Conservation (phyloP, 2,797 vertebrate genomes). For the Pseudomugil gertrudae region DNA sequence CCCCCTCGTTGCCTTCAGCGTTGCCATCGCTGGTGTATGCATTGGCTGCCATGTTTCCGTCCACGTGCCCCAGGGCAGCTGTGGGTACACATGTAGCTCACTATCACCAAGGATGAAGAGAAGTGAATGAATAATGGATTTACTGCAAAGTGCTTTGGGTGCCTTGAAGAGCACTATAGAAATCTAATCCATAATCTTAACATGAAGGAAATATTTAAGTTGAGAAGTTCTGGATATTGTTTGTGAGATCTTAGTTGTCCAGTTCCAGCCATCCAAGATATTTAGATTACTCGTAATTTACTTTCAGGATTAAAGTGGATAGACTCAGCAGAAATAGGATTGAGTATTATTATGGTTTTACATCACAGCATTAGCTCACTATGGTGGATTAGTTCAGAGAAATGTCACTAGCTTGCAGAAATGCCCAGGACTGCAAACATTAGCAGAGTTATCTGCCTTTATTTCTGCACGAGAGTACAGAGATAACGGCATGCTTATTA, state of each 20-base stretch:
- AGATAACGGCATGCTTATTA: not conserved
- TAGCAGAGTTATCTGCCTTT: conserved; percentile 15
- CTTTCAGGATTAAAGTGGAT: conserved; percentile 17
- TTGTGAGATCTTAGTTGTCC: conserved; percentile 12
- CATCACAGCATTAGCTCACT: conserved; percentile 59
- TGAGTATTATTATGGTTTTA: conserved; percentile 49
- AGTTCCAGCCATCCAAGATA: conserved; percentile 12
- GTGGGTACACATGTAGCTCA: too few relatives aligned
- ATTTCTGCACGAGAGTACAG: conserved; percentile 13
- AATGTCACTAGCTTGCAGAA: conserved; percentile 39
- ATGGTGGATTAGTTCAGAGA: conserved; percentile 59
- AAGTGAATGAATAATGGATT: too few relatives aligned
- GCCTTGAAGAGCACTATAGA: too few relatives aligned
- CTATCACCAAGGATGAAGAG: too few relatives aligned
- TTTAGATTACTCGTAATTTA: conserved; percentile 16
- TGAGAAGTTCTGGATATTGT: conserved; percentile 24
- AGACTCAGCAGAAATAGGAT: conserved; percentile 58
- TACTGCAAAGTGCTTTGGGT: too few relatives aligned
- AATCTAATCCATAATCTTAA: not conserved
- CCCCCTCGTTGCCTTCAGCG: too few relatives aligned
- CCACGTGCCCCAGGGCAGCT: too few relatives aligned
- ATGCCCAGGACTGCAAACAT: conserved; percentile 41
- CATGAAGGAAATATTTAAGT: conserved; percentile 32
- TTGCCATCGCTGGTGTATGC: too few relatives aligned
- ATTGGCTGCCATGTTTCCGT: too few relatives aligned